phyloP scores from a whole-genome alignment of 2,888 invertebrate species.

The Stenodera caucasica region DNA sequence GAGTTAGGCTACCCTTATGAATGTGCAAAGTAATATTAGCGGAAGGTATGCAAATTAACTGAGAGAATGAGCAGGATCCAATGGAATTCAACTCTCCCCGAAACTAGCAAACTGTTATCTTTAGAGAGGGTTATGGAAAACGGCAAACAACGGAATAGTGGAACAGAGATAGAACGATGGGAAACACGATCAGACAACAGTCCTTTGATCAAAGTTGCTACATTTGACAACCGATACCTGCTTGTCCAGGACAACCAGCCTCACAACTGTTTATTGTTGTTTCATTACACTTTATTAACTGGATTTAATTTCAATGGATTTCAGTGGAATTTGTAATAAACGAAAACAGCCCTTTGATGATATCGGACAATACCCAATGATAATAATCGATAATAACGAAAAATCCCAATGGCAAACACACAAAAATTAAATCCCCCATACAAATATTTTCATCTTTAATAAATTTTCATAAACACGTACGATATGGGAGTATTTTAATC shows the following conservation, averaged over 20 bases:
- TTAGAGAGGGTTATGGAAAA: slow-evolving; percentile 8
- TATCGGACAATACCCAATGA: slow-evolving; percentile 10
- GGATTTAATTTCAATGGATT: slow-evolving; percentile 23
- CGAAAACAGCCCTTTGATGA: slow-evolving; percentile 23
- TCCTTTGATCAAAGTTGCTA: slow-evolving; percentile 25
- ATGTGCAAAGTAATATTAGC: slow-evolving; percentile 7
- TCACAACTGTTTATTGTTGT: slow-evolving; percentile 24
- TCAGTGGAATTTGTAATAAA: slow-evolving; percentile 19
- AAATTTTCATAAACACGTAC: slow-evolving; percentile 30
- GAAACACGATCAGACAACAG: slow-evolving; percentile 20
- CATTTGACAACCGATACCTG: slow-evolving; percentile 31
- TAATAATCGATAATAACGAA: not conserved
- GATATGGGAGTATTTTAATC: not conserved
- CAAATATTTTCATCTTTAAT: slow-evolving; percentile 25
- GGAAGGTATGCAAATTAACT: slow-evolving; percentile 17
- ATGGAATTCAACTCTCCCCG: not conserved
- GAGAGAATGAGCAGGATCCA: not conserved
- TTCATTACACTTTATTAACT: slow-evolving; percentile 22
- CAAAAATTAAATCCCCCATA: not conserved
- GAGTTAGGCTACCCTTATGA: too few relatives aligned
- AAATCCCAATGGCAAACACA: not conserved
- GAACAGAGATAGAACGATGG: slow-evolving; percentile 3
- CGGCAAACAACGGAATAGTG: not conserved
- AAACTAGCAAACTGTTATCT: slow-evolving; percentile 8
- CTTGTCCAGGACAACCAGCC: slow-evolving; percentile 26